Evolutionary conservation across 1,140 invertebrate species (phyloP).

Genomic region (roundworm (Caenorhabditis elegans)): DNA sequence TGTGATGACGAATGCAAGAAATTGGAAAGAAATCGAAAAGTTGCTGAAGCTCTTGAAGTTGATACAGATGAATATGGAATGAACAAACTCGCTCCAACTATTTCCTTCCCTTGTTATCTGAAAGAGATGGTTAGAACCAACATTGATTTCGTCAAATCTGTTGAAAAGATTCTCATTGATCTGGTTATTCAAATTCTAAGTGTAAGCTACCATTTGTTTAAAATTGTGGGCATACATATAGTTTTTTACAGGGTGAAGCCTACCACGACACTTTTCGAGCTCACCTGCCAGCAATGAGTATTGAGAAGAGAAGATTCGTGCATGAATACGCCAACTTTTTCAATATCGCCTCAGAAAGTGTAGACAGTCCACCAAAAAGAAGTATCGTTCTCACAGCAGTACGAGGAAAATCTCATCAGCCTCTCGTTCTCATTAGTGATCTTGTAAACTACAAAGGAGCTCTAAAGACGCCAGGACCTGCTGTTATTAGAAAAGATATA

Average conservation of each 20-base stretch:
- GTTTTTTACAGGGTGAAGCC: not conserved
- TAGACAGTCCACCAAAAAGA: slow-evolving; percentile 88
- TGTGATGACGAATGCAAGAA: slow-evolving; percentile 88
- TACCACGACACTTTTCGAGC: not conserved
- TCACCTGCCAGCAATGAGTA: slow-evolving; percentile 88
- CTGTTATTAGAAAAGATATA: not conserved
- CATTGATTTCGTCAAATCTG: slow-evolving; percentile 77
- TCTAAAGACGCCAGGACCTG: slow-evolving; percentile 16
- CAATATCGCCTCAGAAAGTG: slow-evolving; percentile 86
- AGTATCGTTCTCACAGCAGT: slow-evolving; percentile 88
- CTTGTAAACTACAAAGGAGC: slow-evolving; percentile 34
- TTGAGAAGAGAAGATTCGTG: slow-evolving; percentile 83
- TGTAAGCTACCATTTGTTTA: slow-evolving; percentile 76
- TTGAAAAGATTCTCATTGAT: slow-evolving; percentile 82
- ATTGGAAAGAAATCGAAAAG: slow-evolving; percentile 80
- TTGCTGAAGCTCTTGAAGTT: slow-evolving; percentile 79
- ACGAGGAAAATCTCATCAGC: not conserved
- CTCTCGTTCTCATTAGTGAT: slow-evolving; percentile 28
- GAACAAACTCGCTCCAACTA: slow-evolving; percentile 73
- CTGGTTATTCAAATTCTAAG: slow-evolving; percentile 75
- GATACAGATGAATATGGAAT: slow-evolving; percentile 81
- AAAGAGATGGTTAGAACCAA: slow-evolving; percentile 82
- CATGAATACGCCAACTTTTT: slow-evolving; percentile 92
- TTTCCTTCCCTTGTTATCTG: slow-evolving; percentile 81
- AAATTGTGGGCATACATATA: not conserved